phyloP scores from a whole-genome alignment of 1,140 invertebrate species.

The Nomia melanderi region DNA sequence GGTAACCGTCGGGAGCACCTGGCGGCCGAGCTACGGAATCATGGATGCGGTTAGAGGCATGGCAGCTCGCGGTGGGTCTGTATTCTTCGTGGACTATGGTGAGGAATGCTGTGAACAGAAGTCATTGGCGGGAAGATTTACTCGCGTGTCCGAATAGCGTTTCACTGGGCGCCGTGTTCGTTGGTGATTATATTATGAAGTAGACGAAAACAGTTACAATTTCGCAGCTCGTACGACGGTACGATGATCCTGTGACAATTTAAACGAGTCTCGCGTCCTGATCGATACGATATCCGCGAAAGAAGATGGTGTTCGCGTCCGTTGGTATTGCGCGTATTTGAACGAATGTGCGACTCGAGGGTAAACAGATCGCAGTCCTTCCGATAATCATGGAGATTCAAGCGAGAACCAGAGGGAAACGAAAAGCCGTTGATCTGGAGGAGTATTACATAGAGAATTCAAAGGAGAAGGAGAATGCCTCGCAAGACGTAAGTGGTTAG shows the following conservation, averaged over 20 bases:
- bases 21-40: no score
- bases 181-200: not conserved
- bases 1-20: no score
- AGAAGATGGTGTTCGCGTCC: not conserved
- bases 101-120: not conserved
- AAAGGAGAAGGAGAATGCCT: not conserved
- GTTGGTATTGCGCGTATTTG: not conserved
- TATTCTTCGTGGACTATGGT: not conserved
- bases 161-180: no score
- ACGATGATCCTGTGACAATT: not conserved
- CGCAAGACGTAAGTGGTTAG: conserved; percentile 30
- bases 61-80: no score
- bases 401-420: not conserved
- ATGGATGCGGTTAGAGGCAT: no score
- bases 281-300: not conserved
- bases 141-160: not conserved
- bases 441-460: not conserved
- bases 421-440: not conserved
- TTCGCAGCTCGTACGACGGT: not conserved
- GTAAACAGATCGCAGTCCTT: not conserved
- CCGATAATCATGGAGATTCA: conserved; percentile 24
- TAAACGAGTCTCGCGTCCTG: not conserved
- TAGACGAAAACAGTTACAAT: not conserved
- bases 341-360: not conserved
- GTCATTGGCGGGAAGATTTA: conserved; percentile 37